Evolutionary conservation across 1,140 invertebrate species (phyloP), one percentile per base, ranked within the genome.

Genomic region (Drosophila littoralis): DNA sequence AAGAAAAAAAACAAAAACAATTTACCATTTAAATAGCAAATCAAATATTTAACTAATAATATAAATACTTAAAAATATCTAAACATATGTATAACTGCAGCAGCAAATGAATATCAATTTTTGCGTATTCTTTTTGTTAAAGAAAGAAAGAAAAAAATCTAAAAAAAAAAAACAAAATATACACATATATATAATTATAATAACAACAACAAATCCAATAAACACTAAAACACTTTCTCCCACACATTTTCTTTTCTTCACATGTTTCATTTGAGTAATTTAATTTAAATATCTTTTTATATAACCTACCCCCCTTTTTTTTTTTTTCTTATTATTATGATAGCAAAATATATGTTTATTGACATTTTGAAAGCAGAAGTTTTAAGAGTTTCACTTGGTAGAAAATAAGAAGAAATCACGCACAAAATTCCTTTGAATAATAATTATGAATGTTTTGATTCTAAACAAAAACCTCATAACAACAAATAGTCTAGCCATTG

Each of bases 21-120:
- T 73, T 75, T 75, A 70, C 46, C 74, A 80, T 63, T 79, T 77
- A 89, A 86, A 77, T 82, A 86, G 66, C 76, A 79, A 73, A 77
- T 79, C 57, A 66, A 63, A 77, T 63, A 79, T 51, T 46, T 42
- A 69, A 22, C 66, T 75, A 76, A 70, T 38, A 52, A 71, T 69
- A 58, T 40, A 66, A 46, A 64, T 45, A 63, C 50, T 46, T 40
- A 68, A 59, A 48, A 73, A 45, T 75, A 75, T 48, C 54, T 81
- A 79, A 36, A 61, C 64, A 78, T 59, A 79, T 42, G 17, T 28
- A 42, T 42, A 40, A 61, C 32, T 61, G 7, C 28, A 63, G n/a
- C 50, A 50, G 10, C 35, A 63, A 63, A 12, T 32, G n/a, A 50
- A 72, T 45, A 58, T 60, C 43, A 61, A 5, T 43, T 60, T 59